Conservation (phyloP, 2,888 invertebrate species). For the Electrophaes corylata region DNA sequence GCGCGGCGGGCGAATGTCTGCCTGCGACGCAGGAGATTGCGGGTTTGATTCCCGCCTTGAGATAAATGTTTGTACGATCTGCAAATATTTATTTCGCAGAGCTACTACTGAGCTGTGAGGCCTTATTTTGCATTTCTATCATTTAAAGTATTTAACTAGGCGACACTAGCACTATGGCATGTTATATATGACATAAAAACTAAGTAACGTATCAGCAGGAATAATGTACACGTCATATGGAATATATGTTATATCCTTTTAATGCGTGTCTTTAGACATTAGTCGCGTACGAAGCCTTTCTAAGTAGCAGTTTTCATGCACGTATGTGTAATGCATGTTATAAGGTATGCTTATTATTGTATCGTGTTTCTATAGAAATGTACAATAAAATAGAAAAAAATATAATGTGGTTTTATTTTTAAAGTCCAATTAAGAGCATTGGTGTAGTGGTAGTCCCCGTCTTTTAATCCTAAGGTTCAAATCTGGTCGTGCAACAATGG, state of each 20-base stretch:
- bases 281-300: not conserved
- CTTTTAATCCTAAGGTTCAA: too few relatives aligned
- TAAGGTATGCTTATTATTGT: slow-evolving; percentile 70
- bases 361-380: slow-evolving; percentile 75
- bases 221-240: slow-evolving; percentile 1
- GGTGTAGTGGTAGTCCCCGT: too few relatives aligned
- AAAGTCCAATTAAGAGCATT: too few relatives aligned
- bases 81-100: too few relatives aligned
- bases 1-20: too few relatives aligned
- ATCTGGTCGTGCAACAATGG: too few relatives aligned
- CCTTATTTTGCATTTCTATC: not conserved
- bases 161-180: not conserved
- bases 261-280: slow-evolving; percentile 18
- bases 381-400: slow-evolving; percentile 74
- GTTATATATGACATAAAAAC: not conserved
- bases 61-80: too few relatives aligned
- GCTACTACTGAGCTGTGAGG: too few relatives aligned
- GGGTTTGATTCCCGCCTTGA: too few relatives aligned
- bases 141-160: not conserved
- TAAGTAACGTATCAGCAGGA: not conserved
- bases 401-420: slow-evolving; percentile 32
- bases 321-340: slow-evolving; percentile 55
- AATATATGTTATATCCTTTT: slow-evolving; percentile 14
- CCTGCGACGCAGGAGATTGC: too few relatives aligned
- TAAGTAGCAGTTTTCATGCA: slow-evolving; percentile 42